Conservation (phyloP, 2,888 invertebrate species). For the Chaitophorus viminalis region DNA sequence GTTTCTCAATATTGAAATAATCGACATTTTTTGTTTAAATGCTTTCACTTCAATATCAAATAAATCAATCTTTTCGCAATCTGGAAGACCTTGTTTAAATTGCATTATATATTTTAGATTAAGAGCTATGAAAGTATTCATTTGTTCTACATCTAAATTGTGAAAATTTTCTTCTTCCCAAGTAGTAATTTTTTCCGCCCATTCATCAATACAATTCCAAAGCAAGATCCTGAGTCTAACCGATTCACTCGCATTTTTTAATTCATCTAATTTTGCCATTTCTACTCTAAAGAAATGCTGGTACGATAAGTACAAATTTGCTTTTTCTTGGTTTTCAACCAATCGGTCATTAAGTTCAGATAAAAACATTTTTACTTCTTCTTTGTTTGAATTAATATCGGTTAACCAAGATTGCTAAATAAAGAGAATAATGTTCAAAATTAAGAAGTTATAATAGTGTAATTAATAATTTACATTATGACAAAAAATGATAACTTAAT, state of each 20-base stretch:
- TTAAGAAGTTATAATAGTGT: no score
- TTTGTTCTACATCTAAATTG: constrained; percentile 78
- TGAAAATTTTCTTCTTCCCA: constrained; percentile 71
- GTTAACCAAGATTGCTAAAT: constrained; percentile 79
- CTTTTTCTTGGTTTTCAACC: constrained; percentile 74
- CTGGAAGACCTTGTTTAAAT: constrained; percentile 85
- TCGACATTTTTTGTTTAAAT: constrained; percentile 76
- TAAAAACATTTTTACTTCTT: constrained; percentile 75
- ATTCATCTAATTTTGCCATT: constrained; percentile 81
- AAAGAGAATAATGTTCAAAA: constrained; percentile 63
- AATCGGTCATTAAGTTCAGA: constrained; percentile 75
- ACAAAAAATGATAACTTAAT: no score
- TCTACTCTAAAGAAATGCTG: constrained; percentile 77
- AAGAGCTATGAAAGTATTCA: constrained; percentile 74
- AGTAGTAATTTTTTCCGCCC: constrained; percentile 70
- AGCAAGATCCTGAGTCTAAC: constrained; percentile 82
- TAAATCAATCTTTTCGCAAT: constrained; percentile 81
- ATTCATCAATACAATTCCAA: constrained; percentile 79
- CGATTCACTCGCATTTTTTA: constrained; percentile 83
- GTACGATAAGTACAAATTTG: constrained; percentile 80
- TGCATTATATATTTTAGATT: constrained; percentile 79
- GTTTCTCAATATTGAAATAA: constrained; percentile 83
- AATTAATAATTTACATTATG: no score
- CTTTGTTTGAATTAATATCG: constrained; percentile 77
- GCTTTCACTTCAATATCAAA: constrained; percentile 81